Conservation (phyloP, 2,888 invertebrate genomes). For the Watsonalla binaria region DNA sequence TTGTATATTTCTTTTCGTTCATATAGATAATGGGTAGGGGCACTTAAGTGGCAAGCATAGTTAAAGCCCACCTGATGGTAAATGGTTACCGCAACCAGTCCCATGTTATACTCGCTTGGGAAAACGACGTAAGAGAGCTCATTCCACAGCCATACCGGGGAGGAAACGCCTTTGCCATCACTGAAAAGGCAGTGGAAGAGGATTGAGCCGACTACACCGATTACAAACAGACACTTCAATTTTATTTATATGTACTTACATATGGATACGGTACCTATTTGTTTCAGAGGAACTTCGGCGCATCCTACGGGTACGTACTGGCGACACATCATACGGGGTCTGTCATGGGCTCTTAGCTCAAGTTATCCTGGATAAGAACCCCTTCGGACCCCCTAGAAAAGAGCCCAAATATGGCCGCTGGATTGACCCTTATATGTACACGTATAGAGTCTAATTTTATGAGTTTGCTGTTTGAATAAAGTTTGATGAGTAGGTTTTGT, state of each 20-base stretch:
- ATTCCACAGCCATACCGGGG: too few species aligned
- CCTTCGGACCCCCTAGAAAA: constrained; percentile 62
- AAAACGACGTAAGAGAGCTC: too few species aligned
- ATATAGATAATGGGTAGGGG: too few species aligned
- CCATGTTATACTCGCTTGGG: too few species aligned
- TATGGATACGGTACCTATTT: background rate
- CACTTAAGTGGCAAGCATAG: too few species aligned
- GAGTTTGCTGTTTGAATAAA: background rate
- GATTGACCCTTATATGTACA: constrained; percentile 54
- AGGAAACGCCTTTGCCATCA: too few species aligned
- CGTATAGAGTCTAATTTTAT: constrained; percentile 41
- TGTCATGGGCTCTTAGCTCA: constrained; percentile 56
- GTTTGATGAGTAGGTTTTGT: background rate
- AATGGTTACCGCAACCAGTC: too few species aligned
- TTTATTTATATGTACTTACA: too few species aligned
- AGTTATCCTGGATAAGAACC: constrained; percentile 59
- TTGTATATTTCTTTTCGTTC: too few species aligned
- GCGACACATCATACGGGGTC: constrained; percentile 57
- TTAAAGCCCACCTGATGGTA: too few species aligned
- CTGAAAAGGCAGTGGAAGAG: too few species aligned
- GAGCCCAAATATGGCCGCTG: constrained; percentile 64
- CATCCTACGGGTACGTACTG: constrained; percentile 65
- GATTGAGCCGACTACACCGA: too few species aligned
- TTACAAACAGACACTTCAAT: background rate
- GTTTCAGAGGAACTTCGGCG: constrained; percentile 54